Base-by-base conservation (phyloP, 2,113 vertebrate species). In the Engraulis encrasicolus region DNA sequence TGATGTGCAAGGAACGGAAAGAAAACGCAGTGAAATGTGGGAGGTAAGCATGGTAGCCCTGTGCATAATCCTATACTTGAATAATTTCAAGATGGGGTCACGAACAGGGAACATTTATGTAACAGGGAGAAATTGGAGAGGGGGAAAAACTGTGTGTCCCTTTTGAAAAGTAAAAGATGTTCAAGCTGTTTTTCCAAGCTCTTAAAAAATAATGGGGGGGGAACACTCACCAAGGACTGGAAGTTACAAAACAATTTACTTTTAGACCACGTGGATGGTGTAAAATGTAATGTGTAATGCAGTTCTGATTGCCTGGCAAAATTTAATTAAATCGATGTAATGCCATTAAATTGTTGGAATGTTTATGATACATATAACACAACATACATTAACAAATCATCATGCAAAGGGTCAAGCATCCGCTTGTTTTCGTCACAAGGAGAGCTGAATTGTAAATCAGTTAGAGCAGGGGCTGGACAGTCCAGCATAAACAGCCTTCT, bases 1-100 rank as follows among this genome's bases (percentile, higher is more conserved):
- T 15, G 31, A 61, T 7, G 20, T 45, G 31, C 31, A 74, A 74
- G 66, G 23, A 23, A 34, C 6, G 27, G 18, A 74, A 74, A 34
- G 14, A 74, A 36, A 74, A 34, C 12, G 12, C 66, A 74, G 27
- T 74, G 31, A 74, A 27, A 74, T 15, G 66, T 74, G 66, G 66
- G 12, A 11, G 66, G 66, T 74, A 74, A 74, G 66, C 66, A 74
- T 74, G 66, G 66, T 74, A 74, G 66, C 27, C 66, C 17, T 5
- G 23, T 74, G 12, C 66, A 74, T 74, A 74, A 74, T 74, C 66
- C 66, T 74, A 34, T 27, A 74, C 27, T 74, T 74, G 66, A 74
- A 74, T 74, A 74, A 74, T 74, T 74, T 74, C 66, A 74, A 74
- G 66, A 74, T 74, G 66, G 66, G 66, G 66, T 74, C 66, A 74